A percentile compares a stretch with the other conserved stretches of the same genome.
phyloP scores from a whole-genome alignment of 2,888 invertebrate species.

The Heliconius sara region DNA sequence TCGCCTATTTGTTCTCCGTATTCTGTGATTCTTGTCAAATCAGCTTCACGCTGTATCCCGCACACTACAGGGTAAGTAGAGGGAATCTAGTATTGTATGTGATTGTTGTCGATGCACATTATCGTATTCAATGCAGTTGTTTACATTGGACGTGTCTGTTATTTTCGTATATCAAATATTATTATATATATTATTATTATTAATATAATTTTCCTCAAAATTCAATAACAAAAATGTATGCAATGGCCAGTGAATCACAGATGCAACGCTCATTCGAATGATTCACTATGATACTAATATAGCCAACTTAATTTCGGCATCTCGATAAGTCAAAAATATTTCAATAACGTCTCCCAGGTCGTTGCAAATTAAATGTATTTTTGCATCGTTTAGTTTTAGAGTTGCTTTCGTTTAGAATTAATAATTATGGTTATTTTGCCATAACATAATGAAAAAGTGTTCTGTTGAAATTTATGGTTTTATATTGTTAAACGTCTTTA shows the following conservation, averaged over 20 bases:
- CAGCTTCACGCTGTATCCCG: too few species aligned
- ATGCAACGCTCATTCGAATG: conserved; percentile 24
- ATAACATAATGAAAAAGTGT: background rate
- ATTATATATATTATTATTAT: background rate
- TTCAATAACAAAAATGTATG: conserved; percentile 22
- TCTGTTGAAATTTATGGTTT: background rate
- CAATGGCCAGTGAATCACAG: background rate
- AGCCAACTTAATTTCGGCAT: conserved; percentile 30
- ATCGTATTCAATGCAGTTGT: conserved; percentile 10
- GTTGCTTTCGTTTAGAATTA: conserved; percentile 1
- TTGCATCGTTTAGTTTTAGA: conserved; percentile 7
- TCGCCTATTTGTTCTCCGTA: too few species aligned
- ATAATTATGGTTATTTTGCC: too few species aligned
- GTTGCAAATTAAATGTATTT: conserved; percentile 53
- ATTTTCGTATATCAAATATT: conserved; percentile 1
- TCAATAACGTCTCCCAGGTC: conserved; percentile 72
- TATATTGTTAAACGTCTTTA: background rate
- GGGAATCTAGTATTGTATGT: background rate
- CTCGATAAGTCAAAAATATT: conserved; percentile 51
- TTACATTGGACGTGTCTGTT: background rate
- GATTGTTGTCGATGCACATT: background rate
- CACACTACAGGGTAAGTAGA: too few species aligned
- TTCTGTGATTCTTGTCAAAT: too few species aligned
- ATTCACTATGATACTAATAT: conserved; percentile 29
- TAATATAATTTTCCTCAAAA: conserved; percentile 26